These are phyloP conservation scores for Heliocidaris erythrogramma DNA, from an alignment of 35 echinoderm and acorn worm genomes.

Conservation along the genomic window DNA sequence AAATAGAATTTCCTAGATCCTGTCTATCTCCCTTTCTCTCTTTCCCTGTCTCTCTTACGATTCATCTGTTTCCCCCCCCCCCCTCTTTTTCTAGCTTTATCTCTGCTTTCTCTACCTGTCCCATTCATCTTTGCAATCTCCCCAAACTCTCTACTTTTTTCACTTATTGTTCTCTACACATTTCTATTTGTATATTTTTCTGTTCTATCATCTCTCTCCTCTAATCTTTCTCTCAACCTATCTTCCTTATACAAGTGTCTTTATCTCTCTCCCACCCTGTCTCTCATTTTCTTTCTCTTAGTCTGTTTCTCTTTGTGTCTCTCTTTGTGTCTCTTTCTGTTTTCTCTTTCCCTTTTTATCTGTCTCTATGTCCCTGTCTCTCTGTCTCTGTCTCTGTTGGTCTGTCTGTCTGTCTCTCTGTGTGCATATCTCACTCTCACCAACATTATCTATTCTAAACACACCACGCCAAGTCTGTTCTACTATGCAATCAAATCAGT, in stretches of 20 bases:
- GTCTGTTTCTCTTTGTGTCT: neutral
- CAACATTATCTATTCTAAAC: neutral
- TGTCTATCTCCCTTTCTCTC: neutral
- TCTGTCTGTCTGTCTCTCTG: neutral
- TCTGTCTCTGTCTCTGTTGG: neutral
- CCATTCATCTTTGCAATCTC: neutral
- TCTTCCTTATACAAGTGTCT: too few relatives aligned
- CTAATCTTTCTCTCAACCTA: too few relatives aligned
- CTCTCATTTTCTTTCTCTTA: too few relatives aligned
- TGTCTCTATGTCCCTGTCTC: neutral
- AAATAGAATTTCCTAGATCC: constrained; percentile 48
- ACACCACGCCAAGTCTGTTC: neutral
- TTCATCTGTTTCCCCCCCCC: too few relatives aligned
- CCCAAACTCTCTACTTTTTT: too few relatives aligned
- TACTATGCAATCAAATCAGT: neutral
- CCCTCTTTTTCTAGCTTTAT: neutral
- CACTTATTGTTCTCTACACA: too few relatives aligned
- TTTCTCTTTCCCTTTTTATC: neutral
- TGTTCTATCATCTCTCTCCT: too few relatives aligned
- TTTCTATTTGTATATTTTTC: too few relatives aligned
- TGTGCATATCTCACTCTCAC: neutral
- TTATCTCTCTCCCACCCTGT: too few relatives aligned
- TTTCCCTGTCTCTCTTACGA: too few relatives aligned
- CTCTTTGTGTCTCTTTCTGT: neutral
- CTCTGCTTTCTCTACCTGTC: neutral